Conservation (phyloP, 1,140 invertebrate species). For the Tetraneura akinire region DNA sequence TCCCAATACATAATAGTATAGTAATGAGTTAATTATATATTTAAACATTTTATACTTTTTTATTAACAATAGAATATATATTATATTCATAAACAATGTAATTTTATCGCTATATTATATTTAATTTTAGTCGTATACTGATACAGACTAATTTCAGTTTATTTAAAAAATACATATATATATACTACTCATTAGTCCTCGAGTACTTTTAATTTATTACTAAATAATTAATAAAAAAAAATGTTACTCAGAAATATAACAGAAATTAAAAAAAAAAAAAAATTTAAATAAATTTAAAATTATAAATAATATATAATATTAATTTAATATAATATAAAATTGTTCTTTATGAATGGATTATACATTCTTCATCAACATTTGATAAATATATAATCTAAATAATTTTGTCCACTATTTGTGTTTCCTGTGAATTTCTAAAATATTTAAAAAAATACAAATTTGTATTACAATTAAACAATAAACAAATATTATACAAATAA, state of each 20-base stretch:
- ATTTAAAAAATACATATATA: neutral
- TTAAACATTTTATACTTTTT: neutral
- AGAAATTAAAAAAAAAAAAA: constrained; percentile 4
- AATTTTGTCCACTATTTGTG: neutral
- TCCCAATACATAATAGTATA: no score
- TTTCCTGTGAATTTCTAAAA: neutral
- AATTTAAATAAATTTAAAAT: neutral
- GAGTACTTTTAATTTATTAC: neutral
- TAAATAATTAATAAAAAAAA: neutral
- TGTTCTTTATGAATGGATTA: neutral
- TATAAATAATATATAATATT: neutral
- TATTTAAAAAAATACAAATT: neutral
- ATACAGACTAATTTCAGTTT: neutral
- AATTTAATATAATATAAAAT: constrained; percentile 7
- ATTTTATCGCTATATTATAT: neutral
- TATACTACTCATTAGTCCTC: neutral
- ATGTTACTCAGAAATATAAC: neutral
- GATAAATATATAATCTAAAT: neutral
- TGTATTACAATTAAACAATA: no score
- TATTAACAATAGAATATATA: neutral
- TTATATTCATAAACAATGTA: neutral
- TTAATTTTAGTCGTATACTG: constrained; percentile 8
- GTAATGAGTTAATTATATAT: neutral
- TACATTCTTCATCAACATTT: neutral
- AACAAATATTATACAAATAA: no score